Percentiles rank a stretch among this genome's conserved stretches.
These are phyloP conservation scores for Hydrolagus affinis DNA, from an alignment of 2,113 vertebrate genomes.

Conservation along the genomic window DNA sequence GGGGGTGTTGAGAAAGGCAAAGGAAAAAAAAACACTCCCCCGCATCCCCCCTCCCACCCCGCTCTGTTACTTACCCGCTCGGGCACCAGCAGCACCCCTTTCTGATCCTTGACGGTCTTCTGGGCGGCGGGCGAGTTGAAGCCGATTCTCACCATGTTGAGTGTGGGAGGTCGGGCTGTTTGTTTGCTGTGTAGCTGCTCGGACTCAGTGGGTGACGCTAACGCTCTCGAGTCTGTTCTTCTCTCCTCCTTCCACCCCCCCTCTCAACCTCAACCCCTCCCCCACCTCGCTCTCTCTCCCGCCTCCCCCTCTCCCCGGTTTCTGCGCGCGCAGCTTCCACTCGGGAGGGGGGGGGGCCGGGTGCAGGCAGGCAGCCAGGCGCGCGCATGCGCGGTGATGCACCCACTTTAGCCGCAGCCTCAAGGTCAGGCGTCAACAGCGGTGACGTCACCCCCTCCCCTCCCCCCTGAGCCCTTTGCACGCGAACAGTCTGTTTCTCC, in stretches of 20 bases:
- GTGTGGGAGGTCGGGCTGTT: not conserved
- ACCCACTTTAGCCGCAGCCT: constrained; percentile 40
- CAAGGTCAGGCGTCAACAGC: not conserved
- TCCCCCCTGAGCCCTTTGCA: too few species aligned
- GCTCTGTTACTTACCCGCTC: constrained; percentile 56
- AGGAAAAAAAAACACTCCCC: too few species aligned
- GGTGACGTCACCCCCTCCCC: not conserved
- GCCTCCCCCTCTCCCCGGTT: too few species aligned
- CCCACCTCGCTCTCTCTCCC: not conserved
- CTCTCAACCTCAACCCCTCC: not conserved
- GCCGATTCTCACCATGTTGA: constrained; percentile 73
- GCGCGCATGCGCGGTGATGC: too few species aligned
- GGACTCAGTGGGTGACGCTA: not conserved
- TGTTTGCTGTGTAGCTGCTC: too few species aligned
- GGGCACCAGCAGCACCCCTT: constrained; percentile 45
- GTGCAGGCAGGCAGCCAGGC: too few species aligned
- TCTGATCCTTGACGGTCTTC: constrained; percentile 60
- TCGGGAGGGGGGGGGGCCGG: too few species aligned
- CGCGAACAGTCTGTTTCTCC: too few species aligned
- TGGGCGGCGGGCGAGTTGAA: constrained; percentile 71
- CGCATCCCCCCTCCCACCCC: not conserved
- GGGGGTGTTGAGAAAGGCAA: too few species aligned
- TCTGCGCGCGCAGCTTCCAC: not conserved
- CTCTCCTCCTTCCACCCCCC: not conserved
- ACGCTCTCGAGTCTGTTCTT: not conserved